Evolutionary conservation across 2,797 vertebrate species (phyloP), one percentile per base, ranked within the genome.

Genomic region (Sebastes ruberrimus): DNA sequence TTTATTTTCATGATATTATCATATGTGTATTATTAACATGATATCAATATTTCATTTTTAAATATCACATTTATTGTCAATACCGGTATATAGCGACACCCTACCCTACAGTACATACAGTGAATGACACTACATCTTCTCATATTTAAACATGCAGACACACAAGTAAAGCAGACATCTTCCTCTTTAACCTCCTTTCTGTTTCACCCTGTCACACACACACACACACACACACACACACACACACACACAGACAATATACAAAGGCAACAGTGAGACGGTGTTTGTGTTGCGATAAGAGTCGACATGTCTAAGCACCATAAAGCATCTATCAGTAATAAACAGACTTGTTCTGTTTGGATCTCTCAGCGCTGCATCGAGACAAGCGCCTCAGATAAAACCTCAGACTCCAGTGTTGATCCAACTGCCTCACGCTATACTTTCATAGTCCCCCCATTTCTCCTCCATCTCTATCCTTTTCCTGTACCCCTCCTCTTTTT

Each of bases 271-370:
- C 64, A 67, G 23, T 28, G 60, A 77, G 30, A 59, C 18, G 0
- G 18, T 72, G 73, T 89, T 76, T 89, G 59, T 38, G 5, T 78
- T 78, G 42, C n/a, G 74, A 88, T 90, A 88, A 80, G 80, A 2
- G 32, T 35, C 20, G 11, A 84, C 33, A 64, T 56, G 75, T 71
- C 52, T 23, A 67, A 76, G 67, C 27, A 62, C 56, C 33, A 46
- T 76, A 65, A 86, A 86, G 62, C 71, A 80, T 78, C 22, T 62
- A 70, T 79, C 71, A 77, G 53, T 70, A 73, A 79, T 79, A 89
- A 86, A 88, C 80, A 85, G 14, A 74, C 35, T 38, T 67, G 49
- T 66, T 68, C 55, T 73, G 74, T 81, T 81, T 82, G 62, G 71
- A 76, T 79, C 73, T 76, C 78, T 81, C 79, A 83, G 62, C 76